These are phyloP conservation scores for Palloptera scutellata DNA, from an alignment of 2,888 invertebrate genomes.

Conservation along the genomic window DNA sequence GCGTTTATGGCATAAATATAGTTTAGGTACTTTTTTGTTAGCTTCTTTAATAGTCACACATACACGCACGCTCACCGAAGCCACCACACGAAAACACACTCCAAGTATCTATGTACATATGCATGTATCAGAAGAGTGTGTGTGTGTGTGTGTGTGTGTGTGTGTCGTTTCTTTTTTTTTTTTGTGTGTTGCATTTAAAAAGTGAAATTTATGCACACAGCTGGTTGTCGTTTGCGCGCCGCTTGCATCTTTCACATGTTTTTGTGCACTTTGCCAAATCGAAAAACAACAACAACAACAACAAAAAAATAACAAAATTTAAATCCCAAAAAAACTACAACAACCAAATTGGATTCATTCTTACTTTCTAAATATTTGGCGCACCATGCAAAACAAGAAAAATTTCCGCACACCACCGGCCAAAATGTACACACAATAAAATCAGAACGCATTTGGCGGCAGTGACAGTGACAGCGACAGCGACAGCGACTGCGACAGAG, in stretches of 20 bases:
- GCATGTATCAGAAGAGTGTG: too few relatives aligned
- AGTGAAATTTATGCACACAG: slow-evolving; percentile 50
- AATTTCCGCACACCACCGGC: background rate
- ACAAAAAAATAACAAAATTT: too few relatives aligned
- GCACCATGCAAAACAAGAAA: background rate
- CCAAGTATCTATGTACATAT: too few relatives aligned
- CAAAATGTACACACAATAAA: background rate
- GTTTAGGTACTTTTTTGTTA: too few relatives aligned
- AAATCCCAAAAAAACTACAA: too few relatives aligned
- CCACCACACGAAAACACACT: too few relatives aligned
- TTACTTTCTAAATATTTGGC: slow-evolving; percentile 19
- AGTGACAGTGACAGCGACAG: background rate
- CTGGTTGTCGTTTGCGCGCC: slow-evolving; percentile 45
- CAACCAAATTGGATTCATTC: slow-evolving; percentile 27
- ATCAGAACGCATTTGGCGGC: slow-evolving; percentile 3
- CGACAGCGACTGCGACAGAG: background rate
- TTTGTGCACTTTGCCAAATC: too few relatives aligned
- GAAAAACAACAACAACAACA: too few relatives aligned
- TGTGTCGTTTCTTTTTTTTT: background rate
- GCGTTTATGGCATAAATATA: slow-evolving; percentile 8
- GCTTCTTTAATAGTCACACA: background rate
- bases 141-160: background rate
- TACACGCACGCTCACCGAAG: background rate
- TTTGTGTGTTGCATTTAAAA: slow-evolving; percentile 36
- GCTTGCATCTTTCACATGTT: slow-evolving; percentile 11